Base-by-base conservation (phyloP, 2,113 vertebrate genomes). In the Epinephelus fuscoguttatus region DNA sequence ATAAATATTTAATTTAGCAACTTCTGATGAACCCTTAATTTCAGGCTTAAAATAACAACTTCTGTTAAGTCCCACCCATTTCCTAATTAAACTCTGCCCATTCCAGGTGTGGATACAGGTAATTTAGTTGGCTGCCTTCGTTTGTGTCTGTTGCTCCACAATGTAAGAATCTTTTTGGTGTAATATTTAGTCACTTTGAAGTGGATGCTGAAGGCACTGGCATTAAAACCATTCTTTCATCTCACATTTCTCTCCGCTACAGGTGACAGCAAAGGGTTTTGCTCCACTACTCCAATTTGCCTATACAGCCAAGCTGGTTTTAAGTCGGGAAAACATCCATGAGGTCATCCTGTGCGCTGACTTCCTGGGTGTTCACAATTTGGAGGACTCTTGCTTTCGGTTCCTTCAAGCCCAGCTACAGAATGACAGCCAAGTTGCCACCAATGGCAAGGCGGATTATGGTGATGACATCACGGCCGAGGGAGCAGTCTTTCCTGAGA, bases 221-320 rank as follows among this genome's bases (percentile, higher is more conserved):
- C 55, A 61, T 23, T 49, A 52, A 66, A 53, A 6, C 4, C 3
- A 4, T 37, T 30, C 9, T 18, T 49, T 67, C n/a, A 37, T 63
- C 18, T 84, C 4, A 56, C 6, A 42, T 25, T 53, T 17, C 37
- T 86, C 69, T 90, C 92, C 18, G 53, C 49, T 68, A 61, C 95
- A 99, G 98, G 97, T 99, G 95, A 98, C 97, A 6, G 96, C 97
- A 88, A 96, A 96, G 91, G 98, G 98, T 80, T 99, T 99, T 72
- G 96, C 96, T 91, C 97, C 98, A 2, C 96, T 99, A 93, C 90
- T 99, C 56, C 97, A 98, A 96, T 99, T 99, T 60, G 98, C 98
- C 94, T 99, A 99, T 96, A 99, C 98, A 50, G 98, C 97, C 89
- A 98, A 98, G 95, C 95, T 99, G 92, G 94, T 98, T 80, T 96